These are phyloP conservation scores for Neodiprion pinetum DNA, from an alignment of 1,140 invertebrate genomes.

Conservation along the genomic window DNA sequence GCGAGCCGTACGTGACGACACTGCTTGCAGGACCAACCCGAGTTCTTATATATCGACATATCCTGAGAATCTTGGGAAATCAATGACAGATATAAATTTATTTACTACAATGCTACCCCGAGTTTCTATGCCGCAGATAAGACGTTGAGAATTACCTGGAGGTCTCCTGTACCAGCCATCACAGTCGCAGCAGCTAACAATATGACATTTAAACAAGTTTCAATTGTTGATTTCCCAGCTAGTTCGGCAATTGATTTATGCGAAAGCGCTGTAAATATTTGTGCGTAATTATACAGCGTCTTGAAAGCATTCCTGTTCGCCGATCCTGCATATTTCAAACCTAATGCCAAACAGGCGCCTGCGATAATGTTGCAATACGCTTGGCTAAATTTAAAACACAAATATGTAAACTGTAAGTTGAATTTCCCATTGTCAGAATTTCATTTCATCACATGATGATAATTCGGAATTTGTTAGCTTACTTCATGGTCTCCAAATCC, in stretches of 20 bases:
- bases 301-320: slow-evolving; percentile 83
- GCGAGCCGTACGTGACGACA: slow-evolving; percentile 86
- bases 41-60: slow-evolving; percentile 84
- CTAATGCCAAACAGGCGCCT: slow-evolving; percentile 93
- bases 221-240: slow-evolving; percentile 88
- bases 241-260: slow-evolving; percentile 81
- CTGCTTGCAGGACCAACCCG: slow-evolving; percentile 70
- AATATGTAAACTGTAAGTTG: slow-evolving; percentile 16
- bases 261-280: slow-evolving; percentile 70
- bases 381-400: slow-evolving; percentile 71
- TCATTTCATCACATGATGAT: too few species aligned
- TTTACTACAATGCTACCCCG: neutral
- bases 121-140: neutral
- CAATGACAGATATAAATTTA: slow-evolving; percentile 14
- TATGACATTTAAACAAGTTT: slow-evolving; percentile 87
- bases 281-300: slow-evolving; percentile 73
- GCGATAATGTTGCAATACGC: slow-evolving; percentile 96
- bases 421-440: slow-evolving; percentile 1
- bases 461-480: slow-evolving; percentile 44
- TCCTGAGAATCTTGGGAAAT: slow-evolving; percentile 65
- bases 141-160: slow-evolving; percentile 67
- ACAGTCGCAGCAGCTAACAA: slow-evolving; percentile 85
- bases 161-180: slow-evolving; percentile 92
- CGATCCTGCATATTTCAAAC: slow-evolving; percentile 92
- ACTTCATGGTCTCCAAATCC: slow-evolving; percentile 96